Conservation (phyloP, 2,888 invertebrate species). For the Drosophila meridionalis region DNA sequence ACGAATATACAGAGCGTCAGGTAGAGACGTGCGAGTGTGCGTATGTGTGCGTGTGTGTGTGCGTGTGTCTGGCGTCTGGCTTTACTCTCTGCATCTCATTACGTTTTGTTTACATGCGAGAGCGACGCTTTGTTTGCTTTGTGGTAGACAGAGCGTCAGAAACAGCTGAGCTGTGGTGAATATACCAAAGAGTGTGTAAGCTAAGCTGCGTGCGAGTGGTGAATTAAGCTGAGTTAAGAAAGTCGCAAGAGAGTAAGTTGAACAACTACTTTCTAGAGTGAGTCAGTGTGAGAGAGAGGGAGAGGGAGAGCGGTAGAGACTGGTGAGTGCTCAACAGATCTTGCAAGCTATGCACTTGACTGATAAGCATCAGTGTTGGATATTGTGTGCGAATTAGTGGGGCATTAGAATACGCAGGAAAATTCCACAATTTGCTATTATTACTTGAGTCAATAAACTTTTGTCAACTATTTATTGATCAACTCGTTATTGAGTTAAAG, state of each 20-base stretch:
- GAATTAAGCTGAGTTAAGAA: constrained; percentile 3
- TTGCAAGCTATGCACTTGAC: constrained; percentile 6
- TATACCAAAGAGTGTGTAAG: background rate
- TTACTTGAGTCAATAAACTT: constrained; percentile 10
- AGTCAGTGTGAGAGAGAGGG: background rate
- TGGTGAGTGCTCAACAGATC: background rate
- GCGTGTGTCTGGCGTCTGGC: constrained; percentile 19
- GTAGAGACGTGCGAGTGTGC: background rate
- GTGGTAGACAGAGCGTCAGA: constrained; percentile 23
- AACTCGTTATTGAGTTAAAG: background rate
- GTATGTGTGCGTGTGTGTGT: background rate
- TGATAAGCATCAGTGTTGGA: constrained; percentile 18
- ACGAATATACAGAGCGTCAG: constrained; percentile 21
- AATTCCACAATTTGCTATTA: constrained; percentile 24
- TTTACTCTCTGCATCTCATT: constrained; percentile 24
- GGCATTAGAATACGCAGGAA: constrained; percentile 9
- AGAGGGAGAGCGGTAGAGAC: background rate
- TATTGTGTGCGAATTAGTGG: constrained; percentile 5
- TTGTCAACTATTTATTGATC: background rate
- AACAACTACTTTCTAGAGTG: background rate
- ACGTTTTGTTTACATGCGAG: constrained; percentile 72
- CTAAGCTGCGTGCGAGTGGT: constrained; percentile 18
- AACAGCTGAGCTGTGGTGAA: constrained; percentile 16
- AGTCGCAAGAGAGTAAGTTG: constrained; percentile 6
- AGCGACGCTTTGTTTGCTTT: constrained; percentile 22